Evolutionary conservation across 2,113 vertebrate genomes (phyloP).

Genomic region (Gobiocypris rarus): DNA sequence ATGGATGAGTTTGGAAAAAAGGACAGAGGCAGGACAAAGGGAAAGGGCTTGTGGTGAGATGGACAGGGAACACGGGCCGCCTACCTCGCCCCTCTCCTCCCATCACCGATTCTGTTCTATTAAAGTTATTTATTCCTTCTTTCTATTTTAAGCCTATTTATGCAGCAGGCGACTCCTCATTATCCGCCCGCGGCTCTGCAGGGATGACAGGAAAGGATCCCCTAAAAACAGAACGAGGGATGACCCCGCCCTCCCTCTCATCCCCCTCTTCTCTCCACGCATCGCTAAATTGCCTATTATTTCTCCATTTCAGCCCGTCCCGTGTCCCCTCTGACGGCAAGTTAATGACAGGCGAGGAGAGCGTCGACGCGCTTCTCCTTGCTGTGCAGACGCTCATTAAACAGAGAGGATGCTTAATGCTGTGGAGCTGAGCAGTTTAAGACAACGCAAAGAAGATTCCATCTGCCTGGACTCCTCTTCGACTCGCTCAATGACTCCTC

Average conservation of each 20-base stretch:
- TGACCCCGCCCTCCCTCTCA: conserved; percentile 52
- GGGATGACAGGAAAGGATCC: conserved; percentile 51
- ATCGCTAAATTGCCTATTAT: conserved; percentile 67
- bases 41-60: conserved; percentile 47
- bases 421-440: conserved; percentile 27
- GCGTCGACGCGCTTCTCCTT: background rate
- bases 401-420: conserved; percentile 40
- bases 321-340: conserved; percentile 23
- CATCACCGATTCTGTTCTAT: conserved; percentile 31
- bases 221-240: conserved; percentile 43
- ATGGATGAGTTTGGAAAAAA: background rate
- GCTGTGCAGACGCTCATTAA: conserved; percentile 57
- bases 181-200: conserved; percentile 48
- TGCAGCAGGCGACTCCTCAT: conserved; percentile 53
- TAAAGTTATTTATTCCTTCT: conserved; percentile 60
- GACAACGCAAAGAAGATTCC: conserved; percentile 1
- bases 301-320: conserved; percentile 50
- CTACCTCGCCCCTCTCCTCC: conserved; percentile 22
- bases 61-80: conserved; percentile 55
- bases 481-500: conserved; percentile 29
- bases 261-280: conserved; percentile 32
- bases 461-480: conserved; percentile 14
- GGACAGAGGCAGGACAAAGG: background rate
- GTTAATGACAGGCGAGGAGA: conserved; percentile 54
- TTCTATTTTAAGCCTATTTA: conserved; percentile 60